Evolutionary conservation across 2,113 vertebrate genomes (phyloP).

Genomic region (Craseonycteris thonglongyai): DNA sequence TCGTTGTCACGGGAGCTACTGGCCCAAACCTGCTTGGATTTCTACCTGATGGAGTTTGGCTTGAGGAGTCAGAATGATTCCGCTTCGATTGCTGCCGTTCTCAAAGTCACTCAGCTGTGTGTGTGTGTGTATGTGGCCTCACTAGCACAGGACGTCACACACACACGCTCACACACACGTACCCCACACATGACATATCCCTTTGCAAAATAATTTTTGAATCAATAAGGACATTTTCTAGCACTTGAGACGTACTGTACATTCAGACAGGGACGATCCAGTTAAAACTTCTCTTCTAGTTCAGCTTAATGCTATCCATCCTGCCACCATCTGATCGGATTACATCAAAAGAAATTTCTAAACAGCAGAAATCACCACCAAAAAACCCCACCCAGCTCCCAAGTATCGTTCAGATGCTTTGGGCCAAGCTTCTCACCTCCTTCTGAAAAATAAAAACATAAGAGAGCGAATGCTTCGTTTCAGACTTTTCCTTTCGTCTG

Average conservation of each 20-base stretch:
- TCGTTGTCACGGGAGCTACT: not conserved
- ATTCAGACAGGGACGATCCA: not conserved
- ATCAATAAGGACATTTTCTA: constrained; percentile 47
- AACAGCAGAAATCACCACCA: not conserved
- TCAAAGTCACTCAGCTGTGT: not conserved
- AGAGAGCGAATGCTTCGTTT: constrained; percentile 72
- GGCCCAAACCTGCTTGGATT: not conserved
- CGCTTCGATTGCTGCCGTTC: not conserved
- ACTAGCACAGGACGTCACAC: not conserved
- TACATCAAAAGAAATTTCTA: not conserved
- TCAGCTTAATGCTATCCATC: constrained; percentile 28
- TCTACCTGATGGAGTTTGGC: constrained; percentile 29
- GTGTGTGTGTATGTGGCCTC: not conserved
- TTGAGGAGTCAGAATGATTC: not conserved
- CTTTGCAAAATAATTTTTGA: constrained; percentile 52
- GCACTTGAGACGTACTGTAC: not conserved
- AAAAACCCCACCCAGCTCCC: not conserved
- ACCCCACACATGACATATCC: not conserved
- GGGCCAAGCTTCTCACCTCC: constrained; percentile 72
- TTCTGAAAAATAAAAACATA: constrained; percentile 72
- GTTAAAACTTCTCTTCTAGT: constrained; percentile 47
- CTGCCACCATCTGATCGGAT: not conserved
- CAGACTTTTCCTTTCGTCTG: constrained; percentile 74
- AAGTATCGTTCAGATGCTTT: constrained; percentile 72
- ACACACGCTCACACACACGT: not conserved